These are phyloP conservation scores for Mastomys natalensis DNA, from an alignment of 2,113 vertebrate species.

Conservation along the genomic window DNA sequence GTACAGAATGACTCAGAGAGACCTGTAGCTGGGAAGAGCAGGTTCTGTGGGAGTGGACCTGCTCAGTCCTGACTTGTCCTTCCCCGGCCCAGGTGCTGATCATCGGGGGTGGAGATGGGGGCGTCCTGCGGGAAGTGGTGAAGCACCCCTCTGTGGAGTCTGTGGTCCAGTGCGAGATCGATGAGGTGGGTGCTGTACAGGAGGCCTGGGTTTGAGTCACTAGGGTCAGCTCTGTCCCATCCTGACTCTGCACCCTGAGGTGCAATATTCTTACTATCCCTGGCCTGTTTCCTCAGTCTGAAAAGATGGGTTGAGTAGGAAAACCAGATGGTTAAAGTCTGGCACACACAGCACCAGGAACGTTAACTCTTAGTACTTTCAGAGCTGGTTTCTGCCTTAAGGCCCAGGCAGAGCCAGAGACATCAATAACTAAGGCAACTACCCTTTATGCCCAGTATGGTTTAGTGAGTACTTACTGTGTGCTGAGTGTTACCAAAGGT, in stretches of 20 bases:
- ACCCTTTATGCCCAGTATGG: neutral
- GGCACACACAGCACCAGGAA: fast-evolving
- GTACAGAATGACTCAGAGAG: neutral
- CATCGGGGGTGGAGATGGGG: slow-evolving; percentile 97
- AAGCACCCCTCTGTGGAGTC: slow-evolving; percentile 95
- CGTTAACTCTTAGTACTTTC: neutral
- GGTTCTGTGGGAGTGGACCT: neutral
- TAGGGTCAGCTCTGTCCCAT: neutral
- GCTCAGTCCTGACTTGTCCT: neutral
- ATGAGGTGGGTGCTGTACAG: slow-evolving; percentile 90
- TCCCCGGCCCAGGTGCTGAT: slow-evolving; percentile 92
- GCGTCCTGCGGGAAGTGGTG: slow-evolving; percentile 96
- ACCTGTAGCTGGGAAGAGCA: neutral
- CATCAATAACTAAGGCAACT: neutral
- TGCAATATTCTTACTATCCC: neutral
- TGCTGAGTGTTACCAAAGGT: neutral
- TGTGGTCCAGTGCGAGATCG: slow-evolving; percentile 97
- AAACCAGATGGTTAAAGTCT: neutral
- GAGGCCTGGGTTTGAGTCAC: neutral
- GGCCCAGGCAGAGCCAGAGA: neutral
- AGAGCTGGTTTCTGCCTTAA: neutral
- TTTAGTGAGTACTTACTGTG: neutral
- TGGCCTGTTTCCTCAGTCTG: neutral
- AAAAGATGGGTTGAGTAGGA: neutral
- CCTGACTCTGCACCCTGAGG: neutral